A percentile compares a stretch with the other conserved stretches of the same genome.
These are phyloP conservation scores for Rhabdornis inornatus DNA, from an alignment of 2,113 vertebrate genomes.

Conservation along the genomic window DNA sequence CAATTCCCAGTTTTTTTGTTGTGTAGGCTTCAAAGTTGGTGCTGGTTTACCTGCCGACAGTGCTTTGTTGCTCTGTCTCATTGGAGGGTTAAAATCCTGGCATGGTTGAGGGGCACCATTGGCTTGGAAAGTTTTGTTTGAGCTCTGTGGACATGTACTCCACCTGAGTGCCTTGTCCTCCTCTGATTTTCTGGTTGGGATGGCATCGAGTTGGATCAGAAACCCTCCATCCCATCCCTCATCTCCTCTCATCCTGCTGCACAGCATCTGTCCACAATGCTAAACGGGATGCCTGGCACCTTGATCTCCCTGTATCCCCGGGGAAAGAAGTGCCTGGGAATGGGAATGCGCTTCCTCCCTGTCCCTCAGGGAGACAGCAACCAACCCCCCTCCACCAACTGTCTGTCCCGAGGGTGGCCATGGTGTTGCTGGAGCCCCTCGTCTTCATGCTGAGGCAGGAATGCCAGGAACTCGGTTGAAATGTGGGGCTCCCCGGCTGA, in stretches of 20 bases:
- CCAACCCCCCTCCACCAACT: rapidly evolving
- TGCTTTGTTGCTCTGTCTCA: background rate
- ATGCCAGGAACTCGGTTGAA: background rate
- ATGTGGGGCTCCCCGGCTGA: background rate
- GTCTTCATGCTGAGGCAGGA: background rate
- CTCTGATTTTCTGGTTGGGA: background rate
- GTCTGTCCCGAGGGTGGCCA: background rate
- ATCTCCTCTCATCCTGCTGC: background rate
- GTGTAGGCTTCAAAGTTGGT: background rate
- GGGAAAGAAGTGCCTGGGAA: background rate
- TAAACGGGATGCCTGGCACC: rapidly evolving
- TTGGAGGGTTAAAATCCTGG: background rate
- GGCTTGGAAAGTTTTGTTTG: background rate
- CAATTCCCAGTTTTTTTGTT: background rate
- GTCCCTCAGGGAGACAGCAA: background rate
- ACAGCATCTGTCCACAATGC: rapidly evolving
- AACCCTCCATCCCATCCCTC: background rate
- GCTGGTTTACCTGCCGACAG: background rate
- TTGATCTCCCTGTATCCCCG: background rate
- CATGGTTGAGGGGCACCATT: rapidly evolving
- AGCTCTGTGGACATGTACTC: background rate
- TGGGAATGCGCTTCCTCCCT: background rate
- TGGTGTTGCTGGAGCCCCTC: rapidly evolving
- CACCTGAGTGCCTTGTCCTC: background rate
- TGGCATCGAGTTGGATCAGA: rapidly evolving